phyloP scores from a whole-genome alignment of 2,888 invertebrate genomes.

The Pandemis cinnamomeana region DNA sequence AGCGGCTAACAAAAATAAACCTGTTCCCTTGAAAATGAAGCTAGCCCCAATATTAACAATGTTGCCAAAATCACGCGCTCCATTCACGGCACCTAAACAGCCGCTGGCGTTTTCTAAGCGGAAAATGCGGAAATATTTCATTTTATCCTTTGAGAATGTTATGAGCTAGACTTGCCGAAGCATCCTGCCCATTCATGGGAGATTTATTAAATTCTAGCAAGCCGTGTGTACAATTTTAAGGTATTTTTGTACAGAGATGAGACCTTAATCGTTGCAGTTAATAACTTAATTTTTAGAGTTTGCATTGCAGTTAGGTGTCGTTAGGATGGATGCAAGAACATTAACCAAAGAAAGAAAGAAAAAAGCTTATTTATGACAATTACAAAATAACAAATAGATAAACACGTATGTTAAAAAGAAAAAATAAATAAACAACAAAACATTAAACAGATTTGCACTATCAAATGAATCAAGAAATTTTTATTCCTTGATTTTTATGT shows the following conservation, averaged over 20 bases:
- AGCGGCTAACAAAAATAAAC: background rate
- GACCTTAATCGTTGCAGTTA: too few species aligned
- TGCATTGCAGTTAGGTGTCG: too few species aligned
- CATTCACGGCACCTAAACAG: slow-evolving; percentile 10
- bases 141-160: slow-evolving; percentile 64
- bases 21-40: background rate
- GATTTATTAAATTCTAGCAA: slow-evolving; percentile 70
- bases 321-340: too few species aligned
- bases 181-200: slow-evolving; percentile 59
- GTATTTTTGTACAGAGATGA: background rate
- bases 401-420: too few species aligned
- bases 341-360: too few species aligned
- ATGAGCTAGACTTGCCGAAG: slow-evolving; percentile 61
- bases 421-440: too few species aligned
- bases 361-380: too few species aligned
- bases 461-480: too few species aligned
- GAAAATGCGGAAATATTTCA: slow-evolving; percentile 54
- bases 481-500: too few species aligned
- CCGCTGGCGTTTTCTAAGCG: background rate
- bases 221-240: slow-evolving; percentile 30
- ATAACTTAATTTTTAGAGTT: too few species aligned
- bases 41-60: slow-evolving; percentile 12
- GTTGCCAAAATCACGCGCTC: slow-evolving; percentile 18
- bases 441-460: too few species aligned
- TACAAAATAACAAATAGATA: too few species aligned